Evolutionary conservation across 2,797 vertebrate species (phyloP), one percentile per base, ranked within the genome.

Genomic region (Thunnus albacares): DNA sequence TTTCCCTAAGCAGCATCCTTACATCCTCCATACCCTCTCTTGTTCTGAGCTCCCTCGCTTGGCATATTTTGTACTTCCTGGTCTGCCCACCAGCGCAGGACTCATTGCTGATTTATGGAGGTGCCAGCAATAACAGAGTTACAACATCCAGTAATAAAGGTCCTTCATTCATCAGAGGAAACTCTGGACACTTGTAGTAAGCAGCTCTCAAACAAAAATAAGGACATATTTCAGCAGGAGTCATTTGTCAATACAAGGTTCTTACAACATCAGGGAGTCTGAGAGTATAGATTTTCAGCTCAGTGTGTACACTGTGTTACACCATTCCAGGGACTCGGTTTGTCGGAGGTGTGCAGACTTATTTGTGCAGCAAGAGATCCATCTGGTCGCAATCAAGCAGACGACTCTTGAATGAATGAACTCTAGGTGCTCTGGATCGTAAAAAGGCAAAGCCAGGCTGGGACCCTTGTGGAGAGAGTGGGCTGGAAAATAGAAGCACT

Each of bases 321-420:
- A 58, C 58, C 64, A 55, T 9, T 47, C 55, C 14, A 1, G 75
- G 35, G 78, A 74, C 59, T n/a, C 12, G 30, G 59, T 74, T 58
- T 61, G 47, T 75, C 58, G 45, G 57, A 84, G 43, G 30, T 79
- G 75, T 71, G 45, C 12, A 10, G 62, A 56, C 49, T 20, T 71
- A 55, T 71, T 81, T 57, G 10, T 57, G 45, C 53, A 63, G 69
- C 55, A n/a, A 64, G 5, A 57, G 45, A 61, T 74, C 77, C 87
- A 84, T 89, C 87, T 91, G 89, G 52, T 84, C 17, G 2, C 43
- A 73, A 83, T 86, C 69, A 86, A 75, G 45, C 26, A 41, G 5
- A 18, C 3, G 53, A 66, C 10, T 75, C 63, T 38, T 53, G 43
- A 56, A 55, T 59, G 55, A 59, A 62, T 85, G 68, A 88, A 81